These are phyloP conservation scores for Labrus mixtus DNA, from an alignment of 2,113 vertebrate species.

Conservation along the genomic window DNA sequence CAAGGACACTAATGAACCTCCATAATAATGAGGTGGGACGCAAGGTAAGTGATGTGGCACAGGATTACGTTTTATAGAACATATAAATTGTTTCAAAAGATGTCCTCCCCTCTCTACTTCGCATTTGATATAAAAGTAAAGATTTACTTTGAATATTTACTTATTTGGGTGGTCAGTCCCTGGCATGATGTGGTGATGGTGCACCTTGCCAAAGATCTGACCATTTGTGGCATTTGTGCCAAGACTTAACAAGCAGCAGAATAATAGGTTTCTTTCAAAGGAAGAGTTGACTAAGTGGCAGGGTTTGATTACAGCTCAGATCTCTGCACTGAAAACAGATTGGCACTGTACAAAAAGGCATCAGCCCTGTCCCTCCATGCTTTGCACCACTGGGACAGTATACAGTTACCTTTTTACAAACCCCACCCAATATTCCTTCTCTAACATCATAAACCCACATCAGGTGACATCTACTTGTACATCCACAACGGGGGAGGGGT, in stretches of 20 bases:
- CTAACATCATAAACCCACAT: slow-evolving; percentile 56
- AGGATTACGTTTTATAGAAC: too few species aligned
- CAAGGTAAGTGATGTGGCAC: slow-evolving; percentile 86
- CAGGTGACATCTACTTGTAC: slow-evolving; percentile 51
- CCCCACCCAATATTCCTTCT: slow-evolving; percentile 47
- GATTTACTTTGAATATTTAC: slow-evolving; percentile 9
- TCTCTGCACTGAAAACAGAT: slow-evolving; percentile 73
- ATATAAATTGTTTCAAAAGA: too few species aligned
- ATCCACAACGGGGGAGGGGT: background rate
- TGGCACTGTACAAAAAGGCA: slow-evolving; percentile 74
- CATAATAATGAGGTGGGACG: slow-evolving; percentile 97
- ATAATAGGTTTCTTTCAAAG: slow-evolving; percentile 78
- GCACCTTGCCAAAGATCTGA: slow-evolving; percentile 59
- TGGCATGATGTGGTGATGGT: slow-evolving; percentile 35
- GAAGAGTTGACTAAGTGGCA: slow-evolving; percentile 75
- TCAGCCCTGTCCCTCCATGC: slow-evolving; percentile 60
- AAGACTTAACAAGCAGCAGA: slow-evolving; percentile 70
- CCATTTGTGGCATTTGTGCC: slow-evolving; percentile 45
- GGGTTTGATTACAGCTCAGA: slow-evolving; percentile 83
- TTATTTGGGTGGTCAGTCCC: slow-evolving; percentile 17
- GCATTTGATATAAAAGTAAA: background rate
- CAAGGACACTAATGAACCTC: slow-evolving; percentile 97
- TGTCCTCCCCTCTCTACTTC: too few species aligned
- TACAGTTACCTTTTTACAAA: slow-evolving; percentile 68
- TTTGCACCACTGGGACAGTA: slow-evolving; percentile 62